Evolutionary conservation across 2,113 vertebrate genomes (phyloP).

Genomic region (Setophaga coronata): DNA sequence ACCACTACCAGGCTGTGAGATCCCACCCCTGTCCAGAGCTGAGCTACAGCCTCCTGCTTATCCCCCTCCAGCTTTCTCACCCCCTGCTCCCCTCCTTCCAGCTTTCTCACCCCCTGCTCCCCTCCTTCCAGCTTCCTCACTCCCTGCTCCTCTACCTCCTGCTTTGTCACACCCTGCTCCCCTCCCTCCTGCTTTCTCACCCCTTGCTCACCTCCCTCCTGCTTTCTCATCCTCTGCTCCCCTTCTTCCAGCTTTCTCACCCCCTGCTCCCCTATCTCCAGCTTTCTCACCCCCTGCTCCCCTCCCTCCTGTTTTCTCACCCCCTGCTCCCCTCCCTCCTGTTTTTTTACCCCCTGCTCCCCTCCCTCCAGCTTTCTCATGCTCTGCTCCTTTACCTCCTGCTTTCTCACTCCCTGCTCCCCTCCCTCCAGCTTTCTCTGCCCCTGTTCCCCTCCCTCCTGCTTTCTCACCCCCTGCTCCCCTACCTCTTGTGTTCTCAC

Average conservation of each 20-base stretch:
- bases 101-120: not conserved
- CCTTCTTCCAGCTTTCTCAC: no score
- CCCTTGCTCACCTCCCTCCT: not conserved
- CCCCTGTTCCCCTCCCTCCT: not conserved
- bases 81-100: not conserved
- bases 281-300: not conserved
- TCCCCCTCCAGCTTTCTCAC: not conserved
- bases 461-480: not conserved
- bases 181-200: no score
- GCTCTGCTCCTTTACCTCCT: no score
- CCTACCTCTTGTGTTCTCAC: not conserved
- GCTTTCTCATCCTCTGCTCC: no score
- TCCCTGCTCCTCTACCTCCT: not conserved
- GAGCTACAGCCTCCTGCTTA: not conserved
- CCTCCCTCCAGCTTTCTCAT: not conserved
- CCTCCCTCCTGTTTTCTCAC: not conserved
- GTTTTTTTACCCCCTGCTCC: not conserved
- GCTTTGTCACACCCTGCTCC: not conserved
- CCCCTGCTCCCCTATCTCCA: no score
- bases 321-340: not conserved
- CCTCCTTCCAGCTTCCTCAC: fast-evolving
- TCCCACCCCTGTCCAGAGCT: not conserved
- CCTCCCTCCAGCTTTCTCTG: not conserved
- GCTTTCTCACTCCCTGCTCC: not conserved
- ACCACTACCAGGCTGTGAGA: not conserved